phyloP scores from a whole-genome alignment of 2,888 invertebrate species.

The Leptothorax acervorum region DNA sequence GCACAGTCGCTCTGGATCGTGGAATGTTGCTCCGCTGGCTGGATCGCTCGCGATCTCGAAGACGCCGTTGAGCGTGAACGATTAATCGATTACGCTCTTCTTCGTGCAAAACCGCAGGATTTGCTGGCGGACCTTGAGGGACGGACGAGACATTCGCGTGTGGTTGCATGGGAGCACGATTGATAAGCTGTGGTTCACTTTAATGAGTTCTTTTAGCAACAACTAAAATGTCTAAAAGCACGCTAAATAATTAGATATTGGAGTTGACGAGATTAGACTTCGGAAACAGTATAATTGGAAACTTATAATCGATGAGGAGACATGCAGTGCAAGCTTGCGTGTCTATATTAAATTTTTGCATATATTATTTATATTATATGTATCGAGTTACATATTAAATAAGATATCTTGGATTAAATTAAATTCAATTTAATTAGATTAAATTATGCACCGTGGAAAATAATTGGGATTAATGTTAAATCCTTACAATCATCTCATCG shows the following conservation, averaged over 20 bases:
- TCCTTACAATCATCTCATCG: background rate
- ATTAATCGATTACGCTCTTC: constrained; percentile 57
- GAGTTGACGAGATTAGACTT: background rate
- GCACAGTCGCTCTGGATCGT: constrained; percentile 64
- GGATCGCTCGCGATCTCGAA: constrained; percentile 62
- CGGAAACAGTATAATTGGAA: background rate
- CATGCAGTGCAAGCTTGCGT: background rate
- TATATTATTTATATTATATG: background rate
- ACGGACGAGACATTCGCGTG: background rate
- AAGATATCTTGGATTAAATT: background rate
- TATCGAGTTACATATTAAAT: background rate
- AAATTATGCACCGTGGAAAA: background rate
- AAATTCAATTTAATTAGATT: background rate
- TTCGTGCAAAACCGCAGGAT: constrained; percentile 20
- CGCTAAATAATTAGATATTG: background rate
- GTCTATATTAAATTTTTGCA: background rate
- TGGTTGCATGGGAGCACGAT: background rate
- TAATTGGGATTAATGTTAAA: background rate
- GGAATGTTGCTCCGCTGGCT: constrained; percentile 73
- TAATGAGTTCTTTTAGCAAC: background rate
- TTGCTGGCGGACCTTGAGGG: background rate
- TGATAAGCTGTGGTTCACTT: background rate
- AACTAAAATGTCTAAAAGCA: too few species aligned
- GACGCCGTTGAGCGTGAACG: constrained; percentile 62
- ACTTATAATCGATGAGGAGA: background rate